phyloP scores from a whole-genome alignment of 2,797 vertebrate species.

The Hydrocynus forskahlii region DNA sequence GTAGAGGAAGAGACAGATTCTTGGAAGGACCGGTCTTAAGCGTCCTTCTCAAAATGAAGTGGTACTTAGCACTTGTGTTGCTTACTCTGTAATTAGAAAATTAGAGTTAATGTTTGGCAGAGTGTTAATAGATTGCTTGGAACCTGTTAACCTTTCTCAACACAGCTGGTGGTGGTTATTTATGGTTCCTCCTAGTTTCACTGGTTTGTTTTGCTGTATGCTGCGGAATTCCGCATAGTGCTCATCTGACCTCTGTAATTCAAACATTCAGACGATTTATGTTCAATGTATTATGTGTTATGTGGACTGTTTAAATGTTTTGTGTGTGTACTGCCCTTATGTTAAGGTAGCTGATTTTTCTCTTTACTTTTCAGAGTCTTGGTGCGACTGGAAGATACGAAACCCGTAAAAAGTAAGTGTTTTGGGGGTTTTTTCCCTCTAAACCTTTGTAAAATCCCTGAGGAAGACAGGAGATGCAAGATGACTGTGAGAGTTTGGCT shows the following conservation, averaged over 20 bases:
- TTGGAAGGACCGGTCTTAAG: slow-evolving; percentile 7
- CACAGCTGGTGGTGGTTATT: slow-evolving; percentile 15
- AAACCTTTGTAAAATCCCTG: slow-evolving; percentile 1
- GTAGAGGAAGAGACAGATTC: slow-evolving; percentile 24
- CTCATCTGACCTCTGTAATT: not conserved
- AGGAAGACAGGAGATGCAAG: slow-evolving; percentile 10
- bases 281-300: not conserved
- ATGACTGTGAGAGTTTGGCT: slow-evolving; percentile 3
- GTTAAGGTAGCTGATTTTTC: slow-evolving; percentile 1
- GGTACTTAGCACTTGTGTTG: slow-evolving; percentile 24
- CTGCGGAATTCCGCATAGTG: slow-evolving; percentile 7
- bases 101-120: slow-evolving; percentile 30
- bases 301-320: not conserved
- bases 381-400: slow-evolving; percentile 70
- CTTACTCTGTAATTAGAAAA: slow-evolving; percentile 45
- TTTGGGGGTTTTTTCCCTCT: slow-evolving; percentile 1
- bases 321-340: not conserved
- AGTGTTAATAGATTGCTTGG: slow-evolving; percentile 14
- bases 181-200: slow-evolving; percentile 17
- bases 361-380: slow-evolving; percentile 63
- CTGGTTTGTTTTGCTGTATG: slow-evolving; percentile 16
- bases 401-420: slow-evolving; percentile 75
- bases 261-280: not conserved
- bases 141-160: slow-evolving; percentile 24
- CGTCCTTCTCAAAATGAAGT: slow-evolving; percentile 28